Evolutionary conservation across 1,140 invertebrate genomes (phyloP), one percentile per base, ranked within the genome.

Genomic region (Bactericera cockerelli): DNA sequence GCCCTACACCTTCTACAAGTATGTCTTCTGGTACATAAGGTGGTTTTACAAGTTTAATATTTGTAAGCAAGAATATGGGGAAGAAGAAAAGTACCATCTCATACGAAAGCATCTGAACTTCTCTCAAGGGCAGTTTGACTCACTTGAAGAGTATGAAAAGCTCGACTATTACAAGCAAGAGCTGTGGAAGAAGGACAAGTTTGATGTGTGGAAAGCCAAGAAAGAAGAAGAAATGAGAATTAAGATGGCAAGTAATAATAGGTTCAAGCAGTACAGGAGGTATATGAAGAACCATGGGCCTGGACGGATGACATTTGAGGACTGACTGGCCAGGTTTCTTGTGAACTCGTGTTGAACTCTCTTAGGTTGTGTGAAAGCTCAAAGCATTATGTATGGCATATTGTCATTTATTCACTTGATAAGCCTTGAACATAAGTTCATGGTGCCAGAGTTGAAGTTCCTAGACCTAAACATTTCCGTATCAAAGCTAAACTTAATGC

Each of bases 161-260:
- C 74, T 84, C 64, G 80, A 88, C 55, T 89, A 80, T 72, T 69
- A 93, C 55, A 72, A 80, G 49, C 68, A 79, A 65, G 81, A 92
- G 68, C 70, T 93, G 26, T 94, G 91, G 91, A 80, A 83, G 36
- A 81, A 80, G 67, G 81, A 84, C 25, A 86, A 89, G 31, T 93
- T 86, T 73, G 63, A 73, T 54, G 76, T 76, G 58, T 94, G 89
- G 89, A 88, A 90, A 70, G 72, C 79, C 62, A 75, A 81, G 61
- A 82, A 89, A 71, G 88, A 93, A 65, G 86, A 88, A 64, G 84
- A 89, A 68, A 78, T 81, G 63, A 89, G 88, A 67, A 82, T 81
- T 62, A 81, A 87, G 69, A 68, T 88, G 65, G 84, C 86, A 10
- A 82, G 86, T 69, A 86, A 78, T 74, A 81, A 82, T 42, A 78